phyloP scores from a whole-genome alignment of 2,797 vertebrate species.

The Anisognathus igniventris region DNA sequence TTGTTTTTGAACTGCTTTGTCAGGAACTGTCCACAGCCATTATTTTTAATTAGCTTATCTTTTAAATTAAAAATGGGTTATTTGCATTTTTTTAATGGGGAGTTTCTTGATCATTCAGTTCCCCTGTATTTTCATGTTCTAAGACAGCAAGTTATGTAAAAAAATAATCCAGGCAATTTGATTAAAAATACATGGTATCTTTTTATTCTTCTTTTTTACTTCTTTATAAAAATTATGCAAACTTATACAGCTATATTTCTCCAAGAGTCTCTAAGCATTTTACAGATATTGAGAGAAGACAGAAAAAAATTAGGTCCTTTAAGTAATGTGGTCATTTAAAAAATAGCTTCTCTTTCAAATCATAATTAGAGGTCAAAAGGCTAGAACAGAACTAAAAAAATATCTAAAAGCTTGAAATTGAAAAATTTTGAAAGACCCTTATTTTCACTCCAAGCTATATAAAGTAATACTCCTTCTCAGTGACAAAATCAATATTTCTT shows the following conservation, averaged over 20 bases:
- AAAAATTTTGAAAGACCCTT: background rate
- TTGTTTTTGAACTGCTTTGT: constrained; percentile 65
- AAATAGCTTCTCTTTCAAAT: constrained; percentile 5
- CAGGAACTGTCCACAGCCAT: constrained; percentile 57
- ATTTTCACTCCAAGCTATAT: background rate
- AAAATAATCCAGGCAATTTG: constrained; percentile 25
- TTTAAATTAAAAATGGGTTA: constrained; percentile 64
- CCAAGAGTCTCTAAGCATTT: background rate
- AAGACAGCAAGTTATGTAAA: background rate
- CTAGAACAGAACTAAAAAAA: background rate
- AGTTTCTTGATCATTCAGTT: constrained; percentile 31
- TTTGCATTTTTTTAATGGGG: constrained; percentile 58
- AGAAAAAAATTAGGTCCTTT: background rate
- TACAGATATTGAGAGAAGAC: background rate
- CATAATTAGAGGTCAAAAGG: background rate
- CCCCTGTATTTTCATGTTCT: constrained; percentile 25
- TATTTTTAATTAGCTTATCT: constrained; percentile 69
- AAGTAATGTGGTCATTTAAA: background rate
- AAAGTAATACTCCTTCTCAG: background rate
- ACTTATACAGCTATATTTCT: background rate
- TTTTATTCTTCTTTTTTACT: background rate
- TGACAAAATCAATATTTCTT: background rate
- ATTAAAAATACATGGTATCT: constrained; percentile 24
- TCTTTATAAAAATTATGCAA: background rate
- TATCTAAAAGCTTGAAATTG: background rate